Percentiles rank a stretch among this genome's conserved stretches.
Evolutionary conservation across 2,888 invertebrate genomes (phyloP).

Genomic region (Listrodromus nycthemerus): DNA sequence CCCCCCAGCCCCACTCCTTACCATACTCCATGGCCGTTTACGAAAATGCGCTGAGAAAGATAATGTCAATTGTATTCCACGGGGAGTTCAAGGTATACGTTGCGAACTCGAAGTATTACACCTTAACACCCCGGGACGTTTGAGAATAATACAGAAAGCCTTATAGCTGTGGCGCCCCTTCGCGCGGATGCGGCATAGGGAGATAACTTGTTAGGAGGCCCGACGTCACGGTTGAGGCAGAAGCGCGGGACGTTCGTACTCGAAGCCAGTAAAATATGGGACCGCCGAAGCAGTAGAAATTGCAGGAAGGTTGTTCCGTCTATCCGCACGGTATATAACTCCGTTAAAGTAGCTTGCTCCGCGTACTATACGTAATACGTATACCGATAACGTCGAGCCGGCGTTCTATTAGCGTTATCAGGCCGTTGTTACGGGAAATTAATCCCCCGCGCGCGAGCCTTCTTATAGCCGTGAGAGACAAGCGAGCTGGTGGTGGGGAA

Average conservation of each 20-base stretch:
- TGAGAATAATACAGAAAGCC: background rate
- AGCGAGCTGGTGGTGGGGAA: background rate
- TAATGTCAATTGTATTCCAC: slow-evolving; percentile 11
- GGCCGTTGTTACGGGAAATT: slow-evolving; percentile 53
- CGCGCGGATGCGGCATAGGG: background rate
- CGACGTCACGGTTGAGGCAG: slow-evolving; percentile 10
- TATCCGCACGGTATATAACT: background rate
- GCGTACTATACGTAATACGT: slow-evolving; percentile 36
- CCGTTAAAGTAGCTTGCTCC: background rate
- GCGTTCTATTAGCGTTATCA: slow-evolving; percentile 52
- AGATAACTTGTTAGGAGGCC: slow-evolving; percentile 5
- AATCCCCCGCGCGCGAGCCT: slow-evolving; percentile 47
- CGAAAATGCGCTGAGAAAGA: background rate
- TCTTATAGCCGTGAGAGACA: slow-evolving; percentile 38
- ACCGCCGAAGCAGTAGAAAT: slow-evolving; percentile 21
- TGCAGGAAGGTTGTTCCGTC: slow-evolving; percentile 14
- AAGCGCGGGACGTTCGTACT: slow-evolving; percentile 6
- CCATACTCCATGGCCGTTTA: background rate
- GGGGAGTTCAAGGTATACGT: background rate
- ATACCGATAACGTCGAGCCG: slow-evolving; percentile 42
- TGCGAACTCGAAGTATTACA: slow-evolving; percentile 1
- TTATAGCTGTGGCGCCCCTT: background rate
- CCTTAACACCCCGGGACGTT: slow-evolving; percentile 3
- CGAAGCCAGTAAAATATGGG: slow-evolving; percentile 19
- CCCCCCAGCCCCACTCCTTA: background rate